Percentiles rank a stretch among this genome's conserved stretches.
These are phyloP conservation scores for Ophraella communa DNA, from an alignment of 2,888 invertebrate genomes.

Conservation along the genomic window DNA sequence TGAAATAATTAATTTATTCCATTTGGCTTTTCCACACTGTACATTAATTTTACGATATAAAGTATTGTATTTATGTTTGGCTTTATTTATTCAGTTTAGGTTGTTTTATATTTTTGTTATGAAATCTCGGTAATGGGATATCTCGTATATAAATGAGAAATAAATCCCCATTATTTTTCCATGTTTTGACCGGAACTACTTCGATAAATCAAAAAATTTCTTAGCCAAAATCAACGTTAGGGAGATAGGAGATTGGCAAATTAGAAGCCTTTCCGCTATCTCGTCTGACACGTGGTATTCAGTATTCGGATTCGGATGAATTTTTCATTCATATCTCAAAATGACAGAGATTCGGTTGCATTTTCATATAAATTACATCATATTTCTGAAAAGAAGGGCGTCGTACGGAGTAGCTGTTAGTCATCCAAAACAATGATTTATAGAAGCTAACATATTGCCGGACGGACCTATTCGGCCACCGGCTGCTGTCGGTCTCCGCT, in stretches of 20 bases:
- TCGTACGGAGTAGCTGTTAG: constrained; percentile 61
- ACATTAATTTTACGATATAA: no score
- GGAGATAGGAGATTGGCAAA: constrained; percentile 55
- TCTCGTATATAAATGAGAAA: constrained; percentile 21
- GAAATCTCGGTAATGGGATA: not conserved
- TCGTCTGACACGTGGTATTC: constrained; percentile 51
- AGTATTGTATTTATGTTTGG: no score
- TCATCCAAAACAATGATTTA: constrained; percentile 64
- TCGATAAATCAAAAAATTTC: constrained; percentile 43
- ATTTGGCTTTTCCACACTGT: no score
- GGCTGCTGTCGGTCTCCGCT: constrained; percentile 45
- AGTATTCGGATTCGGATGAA: constrained; percentile 49
- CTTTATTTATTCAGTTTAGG: no score
- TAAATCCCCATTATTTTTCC: constrained; percentile 32
- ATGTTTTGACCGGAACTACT: constrained; percentile 25
- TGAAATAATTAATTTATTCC: no score
- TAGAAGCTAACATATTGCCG: constrained; percentile 63
- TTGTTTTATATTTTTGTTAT: not conserved
- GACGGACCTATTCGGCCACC: constrained; percentile 46
- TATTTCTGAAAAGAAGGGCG: constrained; percentile 60
- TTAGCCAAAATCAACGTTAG: constrained; percentile 55
- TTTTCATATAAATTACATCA: constrained; percentile 65
- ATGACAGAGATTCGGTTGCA: constrained; percentile 61
- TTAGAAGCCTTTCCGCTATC: constrained; percentile 54
- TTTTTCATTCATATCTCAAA: constrained; percentile 62